Evolutionary conservation across 2,888 invertebrate genomes (phyloP).

Genomic region (Tridacna gigas): DNA sequence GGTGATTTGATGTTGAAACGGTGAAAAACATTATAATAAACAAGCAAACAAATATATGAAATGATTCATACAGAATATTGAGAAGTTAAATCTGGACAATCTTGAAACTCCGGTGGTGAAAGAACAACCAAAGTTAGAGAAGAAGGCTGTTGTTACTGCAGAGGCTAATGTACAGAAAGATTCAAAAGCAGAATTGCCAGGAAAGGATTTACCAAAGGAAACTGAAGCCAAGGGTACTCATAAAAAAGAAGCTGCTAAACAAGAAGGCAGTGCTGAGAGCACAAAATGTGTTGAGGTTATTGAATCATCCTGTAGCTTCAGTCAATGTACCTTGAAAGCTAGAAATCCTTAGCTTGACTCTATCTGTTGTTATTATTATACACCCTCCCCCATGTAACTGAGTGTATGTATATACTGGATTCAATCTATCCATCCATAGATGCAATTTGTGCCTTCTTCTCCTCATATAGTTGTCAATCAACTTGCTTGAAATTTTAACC

Average conservation of each 20-base stretch:
- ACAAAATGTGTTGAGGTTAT: constrained; percentile 6
- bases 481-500: too few relatives aligned
- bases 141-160: neutral
- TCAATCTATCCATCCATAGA: neutral
- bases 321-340: neutral
- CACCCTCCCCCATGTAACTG: neutral
- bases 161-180: neutral
- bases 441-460: too few relatives aligned
- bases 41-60: too few relatives aligned
- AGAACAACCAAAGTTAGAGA: neutral
- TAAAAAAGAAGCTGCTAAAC: neutral
- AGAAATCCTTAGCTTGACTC: neutral
- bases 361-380: neutral
- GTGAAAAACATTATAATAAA: too few relatives aligned
- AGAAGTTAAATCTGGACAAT: constrained; percentile 19
- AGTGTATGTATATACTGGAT: neutral
- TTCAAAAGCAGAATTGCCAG: neutral
- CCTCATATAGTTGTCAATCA: too few relatives aligned
- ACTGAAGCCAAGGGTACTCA: neutral
- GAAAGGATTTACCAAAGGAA: neutral
- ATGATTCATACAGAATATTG: neutral
- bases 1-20: too few relatives aligned
- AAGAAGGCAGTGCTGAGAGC: constrained; percentile 7
- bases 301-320: neutral
- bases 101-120: constrained; percentile 3